Evolutionary conservation across 2,888 invertebrate genomes (phyloP).

Genomic region (Amaurobius ferox): DNA sequence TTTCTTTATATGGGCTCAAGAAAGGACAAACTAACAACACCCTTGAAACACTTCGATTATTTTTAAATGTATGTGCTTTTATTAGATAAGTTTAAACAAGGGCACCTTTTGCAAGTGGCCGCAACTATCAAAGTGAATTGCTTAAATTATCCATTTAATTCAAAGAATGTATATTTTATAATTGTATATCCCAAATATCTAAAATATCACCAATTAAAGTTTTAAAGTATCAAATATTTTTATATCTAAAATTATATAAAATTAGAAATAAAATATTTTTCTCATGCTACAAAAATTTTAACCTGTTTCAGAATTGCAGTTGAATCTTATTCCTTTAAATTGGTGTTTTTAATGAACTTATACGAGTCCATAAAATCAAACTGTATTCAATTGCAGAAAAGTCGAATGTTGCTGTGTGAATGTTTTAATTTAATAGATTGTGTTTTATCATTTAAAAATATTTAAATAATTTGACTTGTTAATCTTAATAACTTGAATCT

Average conservation of each 20-base stretch:
- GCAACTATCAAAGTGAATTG: too few species aligned
- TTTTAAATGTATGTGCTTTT: too few species aligned
- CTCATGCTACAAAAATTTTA: background rate
- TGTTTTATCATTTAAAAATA: background rate
- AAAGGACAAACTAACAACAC: too few species aligned
- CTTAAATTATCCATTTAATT: background rate
- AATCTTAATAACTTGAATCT: background rate
- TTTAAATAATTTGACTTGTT: background rate
- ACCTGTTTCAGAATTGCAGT: background rate
- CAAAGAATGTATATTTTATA: background rate
- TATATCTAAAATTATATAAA: background rate
- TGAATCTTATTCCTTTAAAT: background rate
- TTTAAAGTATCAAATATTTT: background rate
- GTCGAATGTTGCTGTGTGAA: background rate
- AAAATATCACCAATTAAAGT: background rate
- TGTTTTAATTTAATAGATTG: background rate
- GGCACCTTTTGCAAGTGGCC: too few species aligned
- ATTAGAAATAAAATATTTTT: background rate
- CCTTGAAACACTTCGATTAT: too few species aligned
- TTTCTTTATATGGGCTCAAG: too few species aligned
- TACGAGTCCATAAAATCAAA: background rate
- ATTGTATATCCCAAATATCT: background rate
- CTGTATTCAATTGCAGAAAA: background rate
- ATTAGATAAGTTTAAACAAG: too few species aligned
- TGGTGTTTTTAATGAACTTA: background rate